Base-by-base conservation (phyloP, 2,797 vertebrate species). In the Pelodytes ibericus region DNA sequence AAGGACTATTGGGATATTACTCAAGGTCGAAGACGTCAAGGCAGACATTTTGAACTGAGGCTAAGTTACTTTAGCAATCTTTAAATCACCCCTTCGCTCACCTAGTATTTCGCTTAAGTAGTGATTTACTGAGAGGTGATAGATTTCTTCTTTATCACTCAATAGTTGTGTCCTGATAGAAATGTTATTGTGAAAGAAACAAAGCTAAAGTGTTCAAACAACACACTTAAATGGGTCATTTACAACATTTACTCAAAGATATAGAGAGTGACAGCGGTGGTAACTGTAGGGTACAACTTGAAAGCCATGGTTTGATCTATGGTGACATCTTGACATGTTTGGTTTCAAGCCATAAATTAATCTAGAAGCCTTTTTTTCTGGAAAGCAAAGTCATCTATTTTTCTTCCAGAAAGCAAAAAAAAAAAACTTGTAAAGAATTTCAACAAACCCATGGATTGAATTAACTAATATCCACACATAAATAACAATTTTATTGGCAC, bases 401-500 rank as follows among this genome's bases (percentile, higher is more conserved):
- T 73, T 24, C 71, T 56, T 72, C 72, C 64, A 62, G 47, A 6
- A 33, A 41, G 13, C 13, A 36, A 36, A 36, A 4, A 36, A 36
- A 36, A 4, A 79, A 72, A 73, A 79, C 77, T 79, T 79, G 77
- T 79, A 73, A 79, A 74, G 77, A 73, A 73, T 73, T 79, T 71
- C 64, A 79, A 79, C 77, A 73, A 79, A 79, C 71, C 77, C 73
- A 73, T 73, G 77, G 77, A 79, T 73, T 74, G 77, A 79, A 79
- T 79, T 79, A 79, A 79, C 77, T 79, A 73, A 79, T 79, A 79
- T 73, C 71, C 64, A 41, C 57, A 73, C 77, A 86, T 86, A 83
- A 81, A 86, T 80, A 76, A 59, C 79, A 76, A 59, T 81, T 63
- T 69, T 83, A 83, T 83, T 84, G 87, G 89, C 86, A 84, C 83